Evolutionary conservation across 2,113 vertebrate genomes (phyloP).

Genomic region (Entosphenus tridentatus): DNA sequence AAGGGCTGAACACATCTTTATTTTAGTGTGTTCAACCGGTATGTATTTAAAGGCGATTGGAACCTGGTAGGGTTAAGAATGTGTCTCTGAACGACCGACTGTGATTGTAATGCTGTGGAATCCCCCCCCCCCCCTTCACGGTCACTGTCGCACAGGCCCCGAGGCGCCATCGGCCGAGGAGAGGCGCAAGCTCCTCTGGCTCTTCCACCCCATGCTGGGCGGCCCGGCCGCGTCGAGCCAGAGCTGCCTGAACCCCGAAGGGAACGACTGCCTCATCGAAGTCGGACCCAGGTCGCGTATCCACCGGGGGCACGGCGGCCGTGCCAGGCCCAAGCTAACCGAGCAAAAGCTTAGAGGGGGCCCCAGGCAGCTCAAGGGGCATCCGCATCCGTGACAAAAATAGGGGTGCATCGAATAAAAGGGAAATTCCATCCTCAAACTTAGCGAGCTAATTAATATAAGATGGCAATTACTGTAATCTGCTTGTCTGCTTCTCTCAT

Average conservation of each 20-base stretch:
- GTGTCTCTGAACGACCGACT: background rate
- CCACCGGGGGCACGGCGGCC: background rate
- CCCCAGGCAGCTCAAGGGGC: background rate
- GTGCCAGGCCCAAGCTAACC: background rate
- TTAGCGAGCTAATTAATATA: too few species aligned
- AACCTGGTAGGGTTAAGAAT: background rate
- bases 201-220: conserved; percentile 37
- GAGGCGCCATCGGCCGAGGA: conserved; percentile 20
- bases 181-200: conserved; percentile 34
- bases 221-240: conserved; percentile 22
- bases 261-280: conserved; percentile 35
- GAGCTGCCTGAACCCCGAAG: conserved; percentile 22
- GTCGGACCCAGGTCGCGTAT: conserved; percentile 43
- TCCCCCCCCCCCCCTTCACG: background rate
- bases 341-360: background rate
- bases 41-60: background rate
- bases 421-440: background rate
- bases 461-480: too few species aligned
- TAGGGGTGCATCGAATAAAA: background rate
- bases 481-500: too few species aligned
- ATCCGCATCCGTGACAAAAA: background rate
- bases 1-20: background rate
- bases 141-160: conserved; percentile 16
- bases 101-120: background rate
- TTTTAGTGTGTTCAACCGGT: background rate